Base-by-base conservation (phyloP, 2,888 invertebrate species). In the Folsomia manolachei region DNA sequence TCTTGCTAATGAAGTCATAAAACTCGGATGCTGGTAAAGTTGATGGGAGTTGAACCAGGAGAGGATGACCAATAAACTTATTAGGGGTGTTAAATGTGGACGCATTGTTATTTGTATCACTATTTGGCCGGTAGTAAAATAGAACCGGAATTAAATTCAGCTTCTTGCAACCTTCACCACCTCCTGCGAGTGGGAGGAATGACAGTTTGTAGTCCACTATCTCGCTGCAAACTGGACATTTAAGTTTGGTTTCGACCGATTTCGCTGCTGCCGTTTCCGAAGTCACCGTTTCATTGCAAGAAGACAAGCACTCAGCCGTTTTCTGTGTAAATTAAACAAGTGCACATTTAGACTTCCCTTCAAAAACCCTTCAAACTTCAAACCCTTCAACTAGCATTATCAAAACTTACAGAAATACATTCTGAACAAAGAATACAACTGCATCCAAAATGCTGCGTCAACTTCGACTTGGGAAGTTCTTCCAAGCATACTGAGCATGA, bases 401-500 rank as follows among this genome's bases (percentile, higher is more conserved):
- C 64, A 56, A 63, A 25, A 53, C 63, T 53, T 70, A 73, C 74
- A 85, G 87, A 86, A 62, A 88, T 85, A 81, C 89, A 89, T 56
- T 83, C 82, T 73, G 87, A 85, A 82, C 89, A 89, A 27, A 88
- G 84, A 21, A 85, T 84, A 78, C 88, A 89, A 63, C 84, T 84
- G 80, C 88, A 88, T n/a, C 84, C 84, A 19, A 83, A 84, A 81
- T 89, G 89, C 26, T 85, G 85, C 78, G 86, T 85, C 69, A 89
- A 83, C 71, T 87, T 86, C 25, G 83, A 83, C 73, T 84, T 83
- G 24, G 86, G 85, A 81, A 86, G 83, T 73, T 89, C 88, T 77
- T 89, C 89, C 63, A 89, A 83, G 78, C 89, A 89, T 76, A 89
- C 88, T 61, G 85, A 86, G 82, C 89, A 89, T 27, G 71, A 71